Conservation (phyloP, 2,113 vertebrate species). For the Isurus oxyrinchus region DNA sequence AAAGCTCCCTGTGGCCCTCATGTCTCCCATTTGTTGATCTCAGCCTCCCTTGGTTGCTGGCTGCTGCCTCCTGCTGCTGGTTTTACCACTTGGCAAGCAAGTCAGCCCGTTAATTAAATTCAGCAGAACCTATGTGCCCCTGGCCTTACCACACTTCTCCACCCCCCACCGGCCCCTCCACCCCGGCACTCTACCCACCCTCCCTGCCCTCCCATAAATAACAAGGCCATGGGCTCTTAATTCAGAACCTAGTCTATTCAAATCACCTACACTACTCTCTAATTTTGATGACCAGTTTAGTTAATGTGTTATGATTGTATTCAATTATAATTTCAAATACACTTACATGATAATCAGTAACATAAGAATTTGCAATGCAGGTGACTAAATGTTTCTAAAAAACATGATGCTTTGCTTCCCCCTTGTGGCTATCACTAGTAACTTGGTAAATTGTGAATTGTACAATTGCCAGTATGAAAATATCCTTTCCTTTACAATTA, state of each 20-base stretch:
- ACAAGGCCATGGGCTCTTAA: neutral
- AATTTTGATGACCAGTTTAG: neutral
- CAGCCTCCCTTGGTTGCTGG: neutral
- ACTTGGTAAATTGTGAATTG: too few species aligned
- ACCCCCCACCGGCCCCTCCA: neutral
- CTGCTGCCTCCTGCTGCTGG: too few species aligned
- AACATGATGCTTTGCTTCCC: neutral
- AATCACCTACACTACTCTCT: neutral
- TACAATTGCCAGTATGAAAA: neutral
- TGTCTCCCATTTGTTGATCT: neutral
- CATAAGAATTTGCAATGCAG: neutral
- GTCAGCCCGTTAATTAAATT: neutral
- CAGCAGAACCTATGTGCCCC: neutral
- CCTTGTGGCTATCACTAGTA: neutral
- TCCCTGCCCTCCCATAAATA: neutral
- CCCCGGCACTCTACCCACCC: neutral
- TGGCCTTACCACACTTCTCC: neutral
- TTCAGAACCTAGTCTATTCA: neutral
- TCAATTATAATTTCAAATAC: neutral
- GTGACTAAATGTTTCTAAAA: neutral
- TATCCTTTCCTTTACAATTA: neutral
- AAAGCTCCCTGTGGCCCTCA: neutral
- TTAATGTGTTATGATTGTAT: neutral
- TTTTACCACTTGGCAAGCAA: too few species aligned
- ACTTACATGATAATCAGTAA: neutral